These are phyloP conservation scores for Bambusicola thoracicus DNA, from an alignment of 2,113 vertebrate genomes.

Conservation along the genomic window DNA sequence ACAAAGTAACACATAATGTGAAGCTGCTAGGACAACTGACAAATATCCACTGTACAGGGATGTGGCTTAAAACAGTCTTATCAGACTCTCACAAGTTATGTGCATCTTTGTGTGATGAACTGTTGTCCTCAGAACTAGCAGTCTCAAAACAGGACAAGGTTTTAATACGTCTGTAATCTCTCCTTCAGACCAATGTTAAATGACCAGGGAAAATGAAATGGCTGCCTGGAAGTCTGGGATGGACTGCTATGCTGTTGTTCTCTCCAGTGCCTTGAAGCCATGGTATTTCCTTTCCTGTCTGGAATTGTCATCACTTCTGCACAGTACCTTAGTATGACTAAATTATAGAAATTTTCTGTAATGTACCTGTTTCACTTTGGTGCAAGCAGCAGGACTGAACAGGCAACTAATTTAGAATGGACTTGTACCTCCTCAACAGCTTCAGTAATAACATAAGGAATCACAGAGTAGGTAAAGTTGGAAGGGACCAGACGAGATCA, in stretches of 20 bases:
- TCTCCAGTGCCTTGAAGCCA: not conserved
- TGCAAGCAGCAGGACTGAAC: not conserved
- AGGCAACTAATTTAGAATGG: not conserved
- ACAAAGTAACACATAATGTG: not conserved
- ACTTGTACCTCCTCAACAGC: not conserved
- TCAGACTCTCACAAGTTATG: not conserved
- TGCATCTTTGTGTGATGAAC: not conserved
- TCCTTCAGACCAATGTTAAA: not conserved
- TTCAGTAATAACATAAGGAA: not conserved
- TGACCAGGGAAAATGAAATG: not conserved
- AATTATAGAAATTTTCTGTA: not conserved
- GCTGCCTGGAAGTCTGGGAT: not conserved
- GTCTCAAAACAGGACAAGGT: not conserved
- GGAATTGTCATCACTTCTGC: not conserved
- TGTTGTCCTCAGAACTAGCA: not conserved
- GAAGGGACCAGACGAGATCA: not conserved
- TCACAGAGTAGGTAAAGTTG: not conserved
- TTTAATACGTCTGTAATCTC: not conserved
- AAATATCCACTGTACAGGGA: not conserved
- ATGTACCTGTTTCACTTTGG: not conserved
- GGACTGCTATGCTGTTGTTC: rapidly evolving
- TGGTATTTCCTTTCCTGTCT: not conserved
- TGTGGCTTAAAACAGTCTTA: not conserved
- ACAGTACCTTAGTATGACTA: not conserved
- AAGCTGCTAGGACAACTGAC: not conserved